A percentile compares a stretch with the other conserved stretches of the same genome.
Evolutionary conservation across 2,888 invertebrate genomes (phyloP).

Genomic region (Athrips mouffetella): DNA sequence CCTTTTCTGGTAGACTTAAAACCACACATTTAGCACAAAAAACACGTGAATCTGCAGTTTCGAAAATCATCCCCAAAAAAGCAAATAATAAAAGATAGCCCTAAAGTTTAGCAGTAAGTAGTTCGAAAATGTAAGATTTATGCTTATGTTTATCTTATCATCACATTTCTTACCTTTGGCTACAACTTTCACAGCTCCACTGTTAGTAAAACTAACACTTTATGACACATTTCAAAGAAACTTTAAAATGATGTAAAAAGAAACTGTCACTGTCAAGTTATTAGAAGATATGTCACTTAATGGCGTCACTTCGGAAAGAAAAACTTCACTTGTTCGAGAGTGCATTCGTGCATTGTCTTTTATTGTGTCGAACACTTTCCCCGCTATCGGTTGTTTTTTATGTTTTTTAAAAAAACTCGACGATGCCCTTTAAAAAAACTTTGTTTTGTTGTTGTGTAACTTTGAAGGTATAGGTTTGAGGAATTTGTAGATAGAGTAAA

Average conservation of each 20-base stretch:
- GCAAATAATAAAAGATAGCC: too few species aligned
- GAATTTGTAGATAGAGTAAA: too few species aligned
- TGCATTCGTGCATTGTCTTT: constrained; percentile 16
- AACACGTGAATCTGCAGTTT: too few species aligned
- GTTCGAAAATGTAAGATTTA: too few species aligned
- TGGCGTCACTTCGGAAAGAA: constrained; percentile 11
- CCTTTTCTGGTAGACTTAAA: too few species aligned
- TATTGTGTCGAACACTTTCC: constrained; percentile 16
- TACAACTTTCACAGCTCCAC: background rate
- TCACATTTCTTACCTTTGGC: constrained; percentile 10
- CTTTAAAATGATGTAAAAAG: too few species aligned
- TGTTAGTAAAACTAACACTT: background rate
- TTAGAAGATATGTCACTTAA: background rate
- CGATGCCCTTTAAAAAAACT: constrained; percentile 2
- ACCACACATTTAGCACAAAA: too few species aligned
- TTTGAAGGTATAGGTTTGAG: background rate
- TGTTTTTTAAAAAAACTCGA: constrained; percentile 3
- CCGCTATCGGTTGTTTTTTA: constrained; percentile 3
- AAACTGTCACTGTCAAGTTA: too few species aligned
- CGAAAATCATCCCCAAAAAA: too few species aligned
- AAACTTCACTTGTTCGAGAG: constrained; percentile 9
- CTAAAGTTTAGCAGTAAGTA: too few species aligned
- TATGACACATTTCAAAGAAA: background rate
- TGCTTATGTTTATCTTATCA: background rate
- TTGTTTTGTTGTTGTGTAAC: background rate